Conservation (phyloP, 1,140 invertebrate genomes). For the Maconellicoccus hirsutus region DNA sequence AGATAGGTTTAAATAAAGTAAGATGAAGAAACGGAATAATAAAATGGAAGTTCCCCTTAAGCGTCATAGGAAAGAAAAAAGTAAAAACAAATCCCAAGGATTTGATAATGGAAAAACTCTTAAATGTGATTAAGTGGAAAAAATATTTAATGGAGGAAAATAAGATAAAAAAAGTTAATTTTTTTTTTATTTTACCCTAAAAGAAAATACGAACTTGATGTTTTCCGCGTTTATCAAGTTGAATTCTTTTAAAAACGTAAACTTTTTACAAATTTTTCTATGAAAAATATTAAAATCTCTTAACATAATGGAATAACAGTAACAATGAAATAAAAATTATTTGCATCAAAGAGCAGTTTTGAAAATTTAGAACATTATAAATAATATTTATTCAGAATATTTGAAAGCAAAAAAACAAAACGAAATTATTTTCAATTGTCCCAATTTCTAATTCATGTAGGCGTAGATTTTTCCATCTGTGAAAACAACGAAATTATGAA, state of each 20-base stretch:
- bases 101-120: constrained; percentile 22
- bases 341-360: too few species aligned
- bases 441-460: too few species aligned
- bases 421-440: too few species aligned
- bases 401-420: too few species aligned
- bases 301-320: too few species aligned
- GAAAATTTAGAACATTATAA: too few species aligned
- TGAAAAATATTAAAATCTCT: background rate
- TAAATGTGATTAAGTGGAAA: constrained; percentile 22
- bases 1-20: constrained; percentile 22
- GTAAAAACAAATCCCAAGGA: constrained; percentile 20
- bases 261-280: constrained; percentile 11
- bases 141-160: constrained; percentile 22
- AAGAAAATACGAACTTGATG: constrained; percentile 20
- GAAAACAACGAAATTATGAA: too few species aligned
- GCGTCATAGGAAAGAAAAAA: constrained; percentile 16
- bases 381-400: too few species aligned
- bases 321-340: too few species aligned
- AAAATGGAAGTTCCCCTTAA: constrained; percentile 21
- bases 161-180: constrained; percentile 12
- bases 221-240: constrained; percentile 14
- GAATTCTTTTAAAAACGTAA: background rate
- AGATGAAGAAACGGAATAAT: constrained; percentile 22
- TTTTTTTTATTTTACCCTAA: constrained; percentile 16
- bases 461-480: too few species aligned